Evolutionary conservation across 2,888 invertebrate species (phyloP).

Genomic region (Glomeris marginata): DNA sequence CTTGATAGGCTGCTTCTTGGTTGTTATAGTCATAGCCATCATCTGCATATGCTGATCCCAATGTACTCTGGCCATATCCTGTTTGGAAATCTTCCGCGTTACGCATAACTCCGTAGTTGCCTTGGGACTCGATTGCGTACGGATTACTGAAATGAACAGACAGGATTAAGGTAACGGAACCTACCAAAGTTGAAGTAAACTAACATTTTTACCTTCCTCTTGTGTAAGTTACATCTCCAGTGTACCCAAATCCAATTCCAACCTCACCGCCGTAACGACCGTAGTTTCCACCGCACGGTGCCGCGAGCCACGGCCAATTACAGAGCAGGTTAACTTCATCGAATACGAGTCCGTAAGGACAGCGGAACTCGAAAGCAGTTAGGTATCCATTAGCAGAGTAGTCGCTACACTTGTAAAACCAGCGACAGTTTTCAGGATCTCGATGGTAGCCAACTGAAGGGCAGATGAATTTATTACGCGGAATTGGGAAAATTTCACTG

Average conservation of each 20-base stretch:
- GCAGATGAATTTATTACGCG: slow-evolving; percentile 49
- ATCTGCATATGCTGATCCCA: too few species aligned
- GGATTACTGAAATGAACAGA: too few species aligned
- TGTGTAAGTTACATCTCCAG: too few species aligned
- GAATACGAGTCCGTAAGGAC: slow-evolving; percentile 62
- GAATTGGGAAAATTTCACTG: slow-evolving; percentile 61
- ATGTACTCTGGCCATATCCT: too few species aligned
- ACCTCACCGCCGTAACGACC: slow-evolving; percentile 8
- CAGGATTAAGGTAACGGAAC: too few species aligned
- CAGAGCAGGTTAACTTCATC: slow-evolving; percentile 52
- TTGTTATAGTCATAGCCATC: too few species aligned
- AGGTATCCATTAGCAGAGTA: slow-evolving; percentile 28
- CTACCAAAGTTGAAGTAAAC: too few species aligned
- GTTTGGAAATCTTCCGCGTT: too few species aligned
- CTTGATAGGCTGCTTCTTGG: too few species aligned
- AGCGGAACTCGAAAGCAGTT: slow-evolving; percentile 63
- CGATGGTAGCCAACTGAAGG: slow-evolving; percentile 57
- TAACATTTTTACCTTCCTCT: too few species aligned
- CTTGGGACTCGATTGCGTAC: too few species aligned
- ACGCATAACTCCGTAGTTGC: too few species aligned
- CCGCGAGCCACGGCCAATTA: slow-evolving; percentile 67
- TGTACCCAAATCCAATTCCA: slow-evolving; percentile 4
- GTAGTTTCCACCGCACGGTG: slow-evolving; percentile 33
- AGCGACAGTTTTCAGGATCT: slow-evolving; percentile 64
- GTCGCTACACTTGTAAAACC: slow-evolving; percentile 60